Conservation (phyloP, 2,113 vertebrate genomes). For the Penelope pileata region DNA sequence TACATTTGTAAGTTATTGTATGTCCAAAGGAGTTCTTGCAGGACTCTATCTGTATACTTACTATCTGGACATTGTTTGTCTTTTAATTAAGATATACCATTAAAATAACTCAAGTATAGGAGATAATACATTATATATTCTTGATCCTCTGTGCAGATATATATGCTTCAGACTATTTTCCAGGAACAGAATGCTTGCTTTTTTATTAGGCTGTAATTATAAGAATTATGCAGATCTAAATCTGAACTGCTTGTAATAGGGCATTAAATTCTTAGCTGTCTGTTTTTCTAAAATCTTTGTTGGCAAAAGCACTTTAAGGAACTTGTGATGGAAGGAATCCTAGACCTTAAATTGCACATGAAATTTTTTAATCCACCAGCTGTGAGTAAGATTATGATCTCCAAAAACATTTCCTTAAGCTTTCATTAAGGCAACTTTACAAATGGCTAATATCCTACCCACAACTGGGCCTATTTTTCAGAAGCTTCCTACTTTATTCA, state of each 20-base stretch:
- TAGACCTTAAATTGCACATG: neutral
- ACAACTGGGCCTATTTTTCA: neutral
- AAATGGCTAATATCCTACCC: neutral
- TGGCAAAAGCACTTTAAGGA: neutral
- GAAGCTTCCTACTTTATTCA: neutral
- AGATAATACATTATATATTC: neutral
- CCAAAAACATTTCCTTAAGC: neutral
- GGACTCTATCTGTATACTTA: neutral
- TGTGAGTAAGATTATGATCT: neutral
- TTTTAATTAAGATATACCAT: neutral
- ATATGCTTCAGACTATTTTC: neutral
- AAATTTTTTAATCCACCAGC: neutral
- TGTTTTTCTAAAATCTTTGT: neutral
- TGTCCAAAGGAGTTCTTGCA: neutral
- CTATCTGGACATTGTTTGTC: neutral
- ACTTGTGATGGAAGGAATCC: rapidly evolving
- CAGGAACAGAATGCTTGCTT: neutral
- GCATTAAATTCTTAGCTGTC: neutral
- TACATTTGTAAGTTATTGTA: neutral
- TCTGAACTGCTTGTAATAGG: neutral
- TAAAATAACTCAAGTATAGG: neutral
- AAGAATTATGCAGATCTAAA: neutral
- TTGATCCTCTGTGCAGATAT: neutral
- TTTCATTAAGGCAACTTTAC: neutral
- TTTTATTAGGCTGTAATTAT: neutral